Evolutionary conservation across 2,888 invertebrate species (phyloP), one percentile per base, ranked within the genome.

Genomic region (Tetragnatha montana): DNA sequence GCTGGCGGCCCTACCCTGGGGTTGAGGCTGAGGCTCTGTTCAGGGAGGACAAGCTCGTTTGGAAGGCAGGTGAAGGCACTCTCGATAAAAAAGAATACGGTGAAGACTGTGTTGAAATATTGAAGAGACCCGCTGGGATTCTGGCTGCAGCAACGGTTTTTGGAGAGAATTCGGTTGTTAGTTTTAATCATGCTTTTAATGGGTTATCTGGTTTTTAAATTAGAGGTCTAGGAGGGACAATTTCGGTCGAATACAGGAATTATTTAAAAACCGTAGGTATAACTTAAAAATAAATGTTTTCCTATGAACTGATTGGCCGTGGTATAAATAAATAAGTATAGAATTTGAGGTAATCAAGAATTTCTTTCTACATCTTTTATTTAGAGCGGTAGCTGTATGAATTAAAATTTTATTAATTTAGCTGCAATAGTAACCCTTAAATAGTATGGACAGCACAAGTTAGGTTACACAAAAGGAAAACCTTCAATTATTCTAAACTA

Each of bases 51-150:
- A 17, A 75, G 21, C 51, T 51, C 60, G 60, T 21, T n/a, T 71
- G 7, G 10, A 17, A 8, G 60, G 78, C 78, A 78, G 78, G 78
- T 78, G 78, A 60, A 60, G 60, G 60, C 17, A 60, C 60, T 60
- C 17, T 12, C 0, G 10, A 10, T 17, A 17, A 60, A 60, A 12
- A 60, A 60, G 17, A 60, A 60, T 8, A 17, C 60, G 60, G 12
- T 60, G 60, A 60, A 60, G 60, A 60, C 17, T 60, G 12, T 17
- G 60, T 17, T 60, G 60, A 60, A 60, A 60, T 60, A 17, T 10
- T 60, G 17, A 60, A 60, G 10, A 8, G 60, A 60, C 60, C 60
- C 17, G 17, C 60, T 60, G 60, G 14, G 17, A 8, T n/a, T n/a
- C n/a, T n/a, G n/a, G n/a, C n/a, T 6, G 60, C 35, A 4, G 60